Evolutionary conservation across 2,797 vertebrate species (phyloP), one percentile per base, ranked within the genome.

Genomic region (Acanthornis magna): DNA sequence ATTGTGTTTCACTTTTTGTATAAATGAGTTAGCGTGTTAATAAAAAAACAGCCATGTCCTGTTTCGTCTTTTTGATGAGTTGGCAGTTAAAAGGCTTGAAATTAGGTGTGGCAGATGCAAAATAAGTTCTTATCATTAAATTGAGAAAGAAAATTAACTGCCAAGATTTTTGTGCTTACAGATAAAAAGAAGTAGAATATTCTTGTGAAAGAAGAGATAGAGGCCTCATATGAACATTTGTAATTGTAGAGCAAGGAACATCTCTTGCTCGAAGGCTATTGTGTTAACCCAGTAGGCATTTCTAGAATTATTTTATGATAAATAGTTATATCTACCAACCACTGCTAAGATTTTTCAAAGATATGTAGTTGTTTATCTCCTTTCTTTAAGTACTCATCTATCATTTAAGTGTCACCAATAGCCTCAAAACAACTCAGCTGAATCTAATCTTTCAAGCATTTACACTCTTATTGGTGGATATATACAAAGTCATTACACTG

Each of bases 261-360:
- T 72, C 43, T 88, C 81, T 86, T 78, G 47, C 73, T 92, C 5
- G 43, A 88, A 94, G 85, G 70, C 47, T 94, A 51, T 62, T 90
- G 50, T 76, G 55, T 88, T 88, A 93, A 91, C 50, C 30, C 42
- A 88, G 25, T 38, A 87, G 66, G 48, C 66, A 63, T 85, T 92
- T 85, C 74, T 84, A 60, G 65, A 94, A 74, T 88, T 76, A 80
- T 85, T 89, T 88, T 85, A 87, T 84, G 74, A 82, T 73, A 85
- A 90, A 74, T 85, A 85, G 58, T 47, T 67, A 20, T 76, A 92
- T 89, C 71, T 89, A 89, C 60, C 51, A 83, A 79, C 22, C n/a
- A 71, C 50, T 74, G 48, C 55, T 73, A 94, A 85, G 75, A 85
- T 91, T 95, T 91, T 93, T 94, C 79, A 36, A 60, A 93, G 73